These are phyloP conservation scores for Malacosoma neustria DNA, from an alignment of 2,888 invertebrate genomes.

Conservation along the genomic window DNA sequence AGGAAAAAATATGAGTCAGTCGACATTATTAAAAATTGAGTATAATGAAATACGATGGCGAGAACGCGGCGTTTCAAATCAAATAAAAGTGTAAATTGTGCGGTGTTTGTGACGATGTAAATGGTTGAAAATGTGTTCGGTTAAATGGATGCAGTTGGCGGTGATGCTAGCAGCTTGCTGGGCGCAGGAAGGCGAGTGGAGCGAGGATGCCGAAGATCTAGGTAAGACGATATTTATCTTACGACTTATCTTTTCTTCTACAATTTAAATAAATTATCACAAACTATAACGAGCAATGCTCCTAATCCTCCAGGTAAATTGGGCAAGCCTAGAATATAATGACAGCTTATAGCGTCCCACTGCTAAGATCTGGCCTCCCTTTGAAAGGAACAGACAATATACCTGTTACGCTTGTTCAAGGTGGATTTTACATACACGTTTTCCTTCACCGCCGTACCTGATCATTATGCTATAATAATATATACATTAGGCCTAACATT, in stretches of 20 bases:
- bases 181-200: conserved; percentile 69
- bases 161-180: conserved; percentile 62
- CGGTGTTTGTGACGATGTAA: conserved; percentile 34
- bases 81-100: conserved; percentile 4
- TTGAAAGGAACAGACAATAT: too few relatives aligned
- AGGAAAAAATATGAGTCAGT: conserved; percentile 5
- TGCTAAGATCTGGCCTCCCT: too few relatives aligned
- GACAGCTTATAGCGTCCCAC: too few relatives aligned
- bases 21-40: conserved; percentile 10
- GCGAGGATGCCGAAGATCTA: conserved; percentile 63
- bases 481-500: too few relatives aligned
- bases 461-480: too few relatives aligned
- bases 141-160: conserved; percentile 55
- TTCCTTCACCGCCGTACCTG: conserved; percentile 4
- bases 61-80: not conserved
- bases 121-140: conserved; percentile 48
- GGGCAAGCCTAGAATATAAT: conserved; percentile 14
- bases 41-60: conserved; percentile 3
- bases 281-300: not conserved
- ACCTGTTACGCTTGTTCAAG: too few relatives aligned
- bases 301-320: conserved; percentile 11
- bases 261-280: too few relatives aligned
- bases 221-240: too few relatives aligned
- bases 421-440: conserved; percentile 16
- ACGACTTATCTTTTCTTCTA: too few relatives aligned